A percentile compares a stretch with the other conserved stretches of the same genome.
Evolutionary conservation across 2,888 invertebrate species (phyloP).

Genomic region (Gymnosoma rotundatum): DNA sequence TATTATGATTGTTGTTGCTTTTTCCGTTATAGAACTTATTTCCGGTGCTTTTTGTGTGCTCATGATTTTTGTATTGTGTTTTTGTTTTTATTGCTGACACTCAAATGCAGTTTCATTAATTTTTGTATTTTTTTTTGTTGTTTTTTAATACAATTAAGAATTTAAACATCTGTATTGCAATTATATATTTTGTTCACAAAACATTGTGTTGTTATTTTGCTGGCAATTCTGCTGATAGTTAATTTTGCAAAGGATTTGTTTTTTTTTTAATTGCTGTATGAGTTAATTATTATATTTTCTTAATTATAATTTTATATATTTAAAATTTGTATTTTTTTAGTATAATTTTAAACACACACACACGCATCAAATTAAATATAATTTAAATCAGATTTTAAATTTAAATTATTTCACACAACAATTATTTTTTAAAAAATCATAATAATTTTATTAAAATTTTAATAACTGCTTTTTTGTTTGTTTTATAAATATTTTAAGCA

Average conservation of each 20-base stretch:
- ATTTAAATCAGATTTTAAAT: too few relatives aligned
- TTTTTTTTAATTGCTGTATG: background rate
- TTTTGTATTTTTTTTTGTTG: background rate
- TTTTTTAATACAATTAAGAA: background rate
- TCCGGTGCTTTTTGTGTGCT: constrained; percentile 36
- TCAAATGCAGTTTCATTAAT: constrained; percentile 38
- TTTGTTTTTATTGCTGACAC: constrained; percentile 13
- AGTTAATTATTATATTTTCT: background rate
- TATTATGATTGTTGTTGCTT: constrained; percentile 14
- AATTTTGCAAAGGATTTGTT: background rate
- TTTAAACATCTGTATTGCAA: background rate
- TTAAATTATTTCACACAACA: too few relatives aligned
- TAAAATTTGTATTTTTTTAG: too few relatives aligned
- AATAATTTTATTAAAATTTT: too few relatives aligned
- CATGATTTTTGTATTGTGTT: background rate
- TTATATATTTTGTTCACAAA: background rate
- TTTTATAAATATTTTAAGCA: too few relatives aligned
- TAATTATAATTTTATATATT: too few relatives aligned
- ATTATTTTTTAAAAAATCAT: too few relatives aligned
- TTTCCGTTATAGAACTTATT: constrained; percentile 47
- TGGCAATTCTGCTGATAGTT: constrained; percentile 10
- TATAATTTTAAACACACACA: too few relatives aligned
- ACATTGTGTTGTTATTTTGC: background rate
- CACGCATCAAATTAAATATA: too few relatives aligned
- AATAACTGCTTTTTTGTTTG: too few relatives aligned